Evolutionary conservation across 2,797 vertebrate species (phyloP).

Genomic region (Sebastes oblongus): DNA sequence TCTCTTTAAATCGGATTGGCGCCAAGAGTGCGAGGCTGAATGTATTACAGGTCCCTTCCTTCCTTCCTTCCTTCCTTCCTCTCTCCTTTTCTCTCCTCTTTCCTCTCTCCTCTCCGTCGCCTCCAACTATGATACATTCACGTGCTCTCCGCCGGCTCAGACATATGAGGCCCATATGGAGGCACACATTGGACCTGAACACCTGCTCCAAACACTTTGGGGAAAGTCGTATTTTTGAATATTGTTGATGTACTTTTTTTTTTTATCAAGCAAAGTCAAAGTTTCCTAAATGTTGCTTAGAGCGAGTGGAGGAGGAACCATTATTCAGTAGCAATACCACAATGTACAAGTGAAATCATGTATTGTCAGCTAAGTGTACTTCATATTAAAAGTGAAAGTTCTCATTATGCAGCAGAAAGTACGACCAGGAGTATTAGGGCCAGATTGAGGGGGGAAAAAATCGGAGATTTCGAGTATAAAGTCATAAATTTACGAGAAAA

Average conservation of each 20-base stretch:
- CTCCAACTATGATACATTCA: constrained; percentile 63
- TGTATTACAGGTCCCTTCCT: constrained; percentile 55
- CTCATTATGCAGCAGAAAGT: neutral
- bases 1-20: constrained; percentile 66
- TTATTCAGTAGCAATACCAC: neutral
- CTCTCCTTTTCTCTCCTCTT: constrained; percentile 63
- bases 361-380: no score
- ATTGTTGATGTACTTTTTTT: neutral
- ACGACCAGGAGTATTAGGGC: no score
- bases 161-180: neutral
- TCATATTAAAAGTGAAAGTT: neutral
- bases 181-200: neutral
- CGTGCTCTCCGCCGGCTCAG: constrained; percentile 33
- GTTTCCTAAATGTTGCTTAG: neutral
- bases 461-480: no score
- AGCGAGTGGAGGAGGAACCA: neutral
- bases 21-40: constrained; percentile 72
- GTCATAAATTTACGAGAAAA: no score
- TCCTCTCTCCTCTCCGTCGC: constrained; percentile 55
- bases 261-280: no score
- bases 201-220: neutral
- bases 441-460: no score
- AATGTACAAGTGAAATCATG: neutral
- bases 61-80: constrained; percentile 43
- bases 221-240: neutral